These are phyloP conservation scores for Eledone cirrhosa DNA, from an alignment of 2,888 invertebrate genomes.

Conservation along the genomic window DNA sequence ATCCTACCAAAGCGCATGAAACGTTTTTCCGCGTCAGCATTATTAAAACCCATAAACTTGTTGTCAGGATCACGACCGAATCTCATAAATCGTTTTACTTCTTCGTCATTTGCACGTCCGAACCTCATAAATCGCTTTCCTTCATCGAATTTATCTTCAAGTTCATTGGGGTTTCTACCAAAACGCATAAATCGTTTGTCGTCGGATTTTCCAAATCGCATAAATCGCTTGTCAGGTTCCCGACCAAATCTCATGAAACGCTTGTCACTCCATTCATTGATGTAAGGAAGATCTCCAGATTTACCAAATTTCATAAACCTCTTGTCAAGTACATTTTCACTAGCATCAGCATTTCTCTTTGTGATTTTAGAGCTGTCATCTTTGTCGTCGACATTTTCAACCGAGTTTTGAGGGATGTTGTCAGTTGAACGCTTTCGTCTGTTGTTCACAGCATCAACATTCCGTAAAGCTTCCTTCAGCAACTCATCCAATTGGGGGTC, in stretches of 20 bases:
- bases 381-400: slow-evolving; percentile 30
- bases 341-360: slow-evolving; percentile 25
- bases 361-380: slow-evolving; percentile 32
- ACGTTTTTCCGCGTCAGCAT: slow-evolving; percentile 43
- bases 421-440: slow-evolving; percentile 44
- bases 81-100: slow-evolving; percentile 42
- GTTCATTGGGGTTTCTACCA: slow-evolving; percentile 29
- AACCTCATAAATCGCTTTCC: slow-evolving; percentile 48
- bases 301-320: slow-evolving; percentile 41
- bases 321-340: slow-evolving; percentile 37
- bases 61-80: slow-evolving; percentile 40
- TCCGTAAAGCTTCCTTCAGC: slow-evolving; percentile 38
- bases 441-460: slow-evolving; percentile 40
- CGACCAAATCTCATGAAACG: slow-evolving; percentile 49
- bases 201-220: slow-evolving; percentile 41
- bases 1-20: slow-evolving; percentile 56
- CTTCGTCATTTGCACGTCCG: slow-evolving; percentile 38
- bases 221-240: slow-evolving; percentile 34
- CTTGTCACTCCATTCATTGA: slow-evolving; percentile 40
- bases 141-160: slow-evolving; percentile 33
- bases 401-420: slow-evolving; percentile 24
- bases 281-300: slow-evolving; percentile 28
- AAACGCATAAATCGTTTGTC: slow-evolving; percentile 37
- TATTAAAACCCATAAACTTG: slow-evolving; percentile 43
- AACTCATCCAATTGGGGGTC: slow-evolving; percentile 41